Evolutionary conservation across 2,797 vertebrate species (phyloP), one percentile per base, ranked within the genome.

Genomic region (Siniperca scherzeri): DNA sequence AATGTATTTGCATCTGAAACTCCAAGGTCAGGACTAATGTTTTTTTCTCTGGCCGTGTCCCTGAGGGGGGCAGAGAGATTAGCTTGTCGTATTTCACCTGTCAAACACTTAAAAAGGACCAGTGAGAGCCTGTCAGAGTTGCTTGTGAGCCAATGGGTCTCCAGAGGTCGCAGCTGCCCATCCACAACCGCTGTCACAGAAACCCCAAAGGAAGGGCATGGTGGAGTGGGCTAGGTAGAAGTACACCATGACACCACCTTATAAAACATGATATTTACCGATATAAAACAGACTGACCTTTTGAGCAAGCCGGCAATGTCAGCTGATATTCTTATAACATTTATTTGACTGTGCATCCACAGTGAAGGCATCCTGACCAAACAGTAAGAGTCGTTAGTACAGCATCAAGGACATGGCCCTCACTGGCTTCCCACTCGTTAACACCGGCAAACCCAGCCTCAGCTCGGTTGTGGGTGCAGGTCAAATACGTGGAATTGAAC

Each of bases 71-170:
- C 76, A 71, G 68, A 72, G 87, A 92, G 93, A 94, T 94, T 92
- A 93, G 82, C 77, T 83, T 79, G 91, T 89, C 90, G 84, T 95
- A 94, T 95, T 94, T 94, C 92, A 95, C 89, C 84, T 94, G 92
- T 93, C 91, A 91, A 76, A 92, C 78, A 85, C 89, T 93, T 93
- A 71, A 92, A 91, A 91, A 80, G 85, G 84, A 74, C 40, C 59
- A 42, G 87, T 27, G 68, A 84, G 82, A 25, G 68, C 52, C 52
- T 25, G 52, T 44, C 69, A 12, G 40, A 79, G 60, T 82, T 57
- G 78, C 66, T 65, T 44, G 69, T 6, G 65, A 83, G 77, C 69
- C n/a, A 4, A 9, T 21, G 75, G 81, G 77, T 91, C 87, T 80
- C 83, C 76, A 44, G 84, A 78, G 87, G 87, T 89, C 81, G 22